Base-by-base conservation (phyloP, 2,797 vertebrate genomes). In the Pitangus sulphuratus region DNA sequence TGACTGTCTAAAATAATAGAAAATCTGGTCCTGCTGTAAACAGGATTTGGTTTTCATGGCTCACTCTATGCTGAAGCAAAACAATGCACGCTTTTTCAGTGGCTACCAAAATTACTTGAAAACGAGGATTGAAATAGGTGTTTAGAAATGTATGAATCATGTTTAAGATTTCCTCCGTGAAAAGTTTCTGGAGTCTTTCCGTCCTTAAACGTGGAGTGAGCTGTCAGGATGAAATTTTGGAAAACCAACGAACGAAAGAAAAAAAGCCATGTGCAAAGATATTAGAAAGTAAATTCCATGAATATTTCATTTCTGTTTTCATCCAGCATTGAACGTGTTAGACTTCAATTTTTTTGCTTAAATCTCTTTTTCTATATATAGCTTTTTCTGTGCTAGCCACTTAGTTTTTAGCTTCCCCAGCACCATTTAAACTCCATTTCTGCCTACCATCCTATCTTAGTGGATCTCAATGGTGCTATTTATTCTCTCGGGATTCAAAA, bases 1-100 rank as follows among this genome's bases (percentile, higher is more conserved):
- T 62, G 11, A 20, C 61, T 77, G 54, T 39, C 68, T 86, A 30
- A 96, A 89, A 79, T 80, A 24, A 21, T 15, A 48, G 42, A 47
- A 66, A 87, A 83, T 35, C 37, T 90, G 82, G 11, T 28, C 65
- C 51, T 87, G 35, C 65, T 91, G 47, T 44, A 86, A 91, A 76
- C 54, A 72, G 62, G 71, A 44, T 86, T 86, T 75, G 21, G 31
- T 75, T 91, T 72, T 70, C 54, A 53, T 19, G 18, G 16, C 37
- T 64, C 54, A 2, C 18, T 53, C 1, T 37, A 15, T 25, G 30
- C 18, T 18, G 22, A 77, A 78, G 14, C 39, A 56, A 84, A 88
- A 45, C 22, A 69, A 30, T 12, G 25, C 13, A 45, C 1, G 0
- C 10, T 78, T 89, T 71, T 68, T n/a, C 45, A 51, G 2, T 28